Percentiles rank a stretch among this genome's conserved stretches.
Conservation (phyloP, 35 echinoderm and acorn worm genomes). For the Eucidaris tribuloides region DNA sequence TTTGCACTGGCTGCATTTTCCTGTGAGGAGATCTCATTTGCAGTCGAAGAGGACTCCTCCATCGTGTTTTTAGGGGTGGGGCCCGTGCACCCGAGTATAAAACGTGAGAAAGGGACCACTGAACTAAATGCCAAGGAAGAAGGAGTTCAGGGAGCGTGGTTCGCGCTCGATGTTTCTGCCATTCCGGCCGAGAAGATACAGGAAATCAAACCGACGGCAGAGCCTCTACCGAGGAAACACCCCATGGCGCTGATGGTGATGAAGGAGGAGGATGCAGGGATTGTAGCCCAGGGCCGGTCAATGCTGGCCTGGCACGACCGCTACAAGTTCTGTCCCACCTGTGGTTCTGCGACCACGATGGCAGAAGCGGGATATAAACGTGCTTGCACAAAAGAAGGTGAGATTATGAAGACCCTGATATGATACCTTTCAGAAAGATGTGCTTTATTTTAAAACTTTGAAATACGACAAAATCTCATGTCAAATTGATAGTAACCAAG, state of each 20-base stretch:
- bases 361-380: conserved; percentile 92
- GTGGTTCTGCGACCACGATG: conserved; percentile 49
- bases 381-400: conserved; percentile 76
- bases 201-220: conserved; percentile 37
- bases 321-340: conserved; percentile 94
- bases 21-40: conserved; percentile 46
- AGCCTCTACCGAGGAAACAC: conserved; percentile 47
- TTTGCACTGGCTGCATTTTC: conserved; percentile 43
- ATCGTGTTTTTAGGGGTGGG: conserved; percentile 75
- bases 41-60: conserved; percentile 20
- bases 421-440: too few species aligned
- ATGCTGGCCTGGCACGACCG: conserved; percentile 83
- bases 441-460: too few species aligned
- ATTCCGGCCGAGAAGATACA: conserved; percentile 42
- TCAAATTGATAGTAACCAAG: too few species aligned
- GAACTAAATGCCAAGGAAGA: not conserved
- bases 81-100: not conserved
- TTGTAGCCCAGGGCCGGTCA: conserved; percentile 74
- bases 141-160: conserved; percentile 74
- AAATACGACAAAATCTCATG: too few species aligned
- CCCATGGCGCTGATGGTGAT: conserved; percentile 65
- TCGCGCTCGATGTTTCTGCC: conserved; percentile 73
- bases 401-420: too few species aligned
- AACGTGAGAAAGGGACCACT: not conserved
- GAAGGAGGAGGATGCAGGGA: conserved; percentile 62